Base-by-base conservation (phyloP, 2,797 vertebrate genomes). In the Petrocephalus sullivani region DNA sequence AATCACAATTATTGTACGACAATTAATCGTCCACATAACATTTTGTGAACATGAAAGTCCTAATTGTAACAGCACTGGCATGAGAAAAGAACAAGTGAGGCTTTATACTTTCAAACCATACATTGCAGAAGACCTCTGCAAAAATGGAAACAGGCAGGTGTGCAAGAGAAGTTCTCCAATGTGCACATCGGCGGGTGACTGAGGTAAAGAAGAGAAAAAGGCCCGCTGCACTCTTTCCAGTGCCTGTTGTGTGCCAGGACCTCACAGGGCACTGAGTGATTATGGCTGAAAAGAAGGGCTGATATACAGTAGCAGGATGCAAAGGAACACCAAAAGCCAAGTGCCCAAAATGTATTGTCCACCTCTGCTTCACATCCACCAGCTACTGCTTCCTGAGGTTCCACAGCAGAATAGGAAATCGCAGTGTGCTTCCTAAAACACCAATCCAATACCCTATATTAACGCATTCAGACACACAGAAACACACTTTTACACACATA, bases 331-430 rank as follows among this genome's bases (percentile, higher is more conserved):
- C 82, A 61, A 89, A 89, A 84, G 28, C 12, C 46, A 88, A 88
- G 75, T 88, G 64, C 56, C 14, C 19, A 28, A 89, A 88, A 89
- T 88, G 87, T 88, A 58, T 78, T 23, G 33, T 87, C 61, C 56
- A 88, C 49, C 64, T 88, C 54, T 89, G 85, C 64, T 88, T 89
- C 86, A 89, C 87, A 87, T 82, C 53, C 81, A 87, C 33, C 61
- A 88, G 64, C 51, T 85, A 82, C 64, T 87, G 87, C 81, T 88
- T 90, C 57, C 86, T 89, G 57, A 85, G 49, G 82, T 86, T 86
- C 51, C 60, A 88, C 88, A 49, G 54, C 83, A 71, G 7, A 88
- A 71, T 85, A 53, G 81, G 10, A 54, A 64, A 67, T 58, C 83
- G 56, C 19, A 86, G 54, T 37, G 84, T 41, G 84, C 84, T 86